phyloP scores from a whole-genome alignment of 2,797 vertebrate species.

The Hippoglossus hippoglossus region DNA sequence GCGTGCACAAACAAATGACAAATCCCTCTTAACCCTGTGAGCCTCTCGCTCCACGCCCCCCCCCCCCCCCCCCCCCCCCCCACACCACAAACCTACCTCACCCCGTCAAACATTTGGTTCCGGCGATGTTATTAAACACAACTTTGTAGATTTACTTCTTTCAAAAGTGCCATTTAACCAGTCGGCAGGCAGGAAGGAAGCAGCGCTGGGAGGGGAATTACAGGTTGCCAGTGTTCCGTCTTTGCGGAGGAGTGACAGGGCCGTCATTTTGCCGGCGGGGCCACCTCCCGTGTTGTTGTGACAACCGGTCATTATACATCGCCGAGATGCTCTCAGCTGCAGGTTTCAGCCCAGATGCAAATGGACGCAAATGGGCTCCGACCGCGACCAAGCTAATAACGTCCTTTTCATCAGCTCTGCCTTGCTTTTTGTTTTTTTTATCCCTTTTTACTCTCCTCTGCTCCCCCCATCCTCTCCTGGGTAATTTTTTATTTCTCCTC shows the following conservation, averaged over 20 bases:
- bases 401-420: slow-evolving; percentile 82
- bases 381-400: slow-evolving; percentile 95
- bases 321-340: slow-evolving; percentile 96
- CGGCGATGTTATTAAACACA: slow-evolving; percentile 96
- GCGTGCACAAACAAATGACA: slow-evolving; percentile 96
- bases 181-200: slow-evolving; percentile 91
- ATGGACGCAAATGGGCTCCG: slow-evolving; percentile 99
- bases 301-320: slow-evolving; percentile 99
- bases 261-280: slow-evolving; percentile 96
- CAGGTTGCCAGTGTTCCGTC: slow-evolving; percentile 96
- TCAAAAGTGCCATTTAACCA: slow-evolving; percentile 99
- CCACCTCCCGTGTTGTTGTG: slow-evolving; percentile 99
- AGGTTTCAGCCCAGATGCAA: slow-evolving; percentile 96
- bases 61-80: neutral
- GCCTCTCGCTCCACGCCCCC: slow-evolving; percentile 82
- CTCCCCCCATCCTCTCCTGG: slow-evolving; percentile 35
- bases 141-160: slow-evolving; percentile 98
- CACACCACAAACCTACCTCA: slow-evolving; percentile 68
- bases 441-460: slow-evolving; percentile 55
- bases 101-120: slow-evolving; percentile 90
- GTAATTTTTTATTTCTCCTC: neutral
- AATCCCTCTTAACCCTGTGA: slow-evolving; percentile 96
- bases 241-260: slow-evolving; percentile 95
- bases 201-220: slow-evolving; percentile 91
- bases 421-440: slow-evolving; percentile 62